These are phyloP conservation scores for Molanna angustata DNA, from an alignment of 2,888 invertebrate species.

Conservation along the genomic window DNA sequence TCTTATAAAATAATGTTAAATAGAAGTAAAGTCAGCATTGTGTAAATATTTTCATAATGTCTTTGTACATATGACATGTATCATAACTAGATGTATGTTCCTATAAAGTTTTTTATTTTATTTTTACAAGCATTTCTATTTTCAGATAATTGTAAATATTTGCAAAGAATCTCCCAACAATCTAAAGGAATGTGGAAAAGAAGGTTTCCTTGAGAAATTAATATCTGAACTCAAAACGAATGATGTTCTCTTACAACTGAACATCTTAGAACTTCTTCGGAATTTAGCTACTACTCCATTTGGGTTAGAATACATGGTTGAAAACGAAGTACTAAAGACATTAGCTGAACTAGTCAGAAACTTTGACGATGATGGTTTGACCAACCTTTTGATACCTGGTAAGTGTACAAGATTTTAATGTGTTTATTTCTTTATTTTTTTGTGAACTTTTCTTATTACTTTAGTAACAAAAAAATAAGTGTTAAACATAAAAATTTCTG, in stretches of 20 bases:
- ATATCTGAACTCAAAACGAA: slow-evolving; percentile 63
- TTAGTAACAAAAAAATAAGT: no score
- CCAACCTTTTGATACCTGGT: slow-evolving; percentile 69
- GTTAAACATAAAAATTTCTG: no score
- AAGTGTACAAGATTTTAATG: no score
- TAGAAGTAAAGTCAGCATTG: no score
- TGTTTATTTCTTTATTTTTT: no score
- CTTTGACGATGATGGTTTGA: slow-evolving; percentile 60
- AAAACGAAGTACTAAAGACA: slow-evolving; percentile 61
- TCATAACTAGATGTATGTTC: no score
- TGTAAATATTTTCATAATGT: no score
- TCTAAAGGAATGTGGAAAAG: slow-evolving; percentile 57
- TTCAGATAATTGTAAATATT: slow-evolving; percentile 62
- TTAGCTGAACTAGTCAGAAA: slow-evolving; percentile 61
- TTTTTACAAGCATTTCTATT: no score
- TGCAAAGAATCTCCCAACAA: slow-evolving; percentile 58
- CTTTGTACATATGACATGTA: no score
- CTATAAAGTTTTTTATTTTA: no score
- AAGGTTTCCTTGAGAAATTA: slow-evolving; percentile 65
- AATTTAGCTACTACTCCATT: slow-evolving; percentile 67
- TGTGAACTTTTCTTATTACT: no score
- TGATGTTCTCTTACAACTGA: slow-evolving; percentile 77
- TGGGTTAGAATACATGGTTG: slow-evolving; percentile 71
- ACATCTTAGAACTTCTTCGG: slow-evolving; percentile 75
- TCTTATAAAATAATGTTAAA: no score